A percentile compares a stretch with the other conserved stretches of the same genome.
phyloP scores from a whole-genome alignment of 2,797 vertebrate species.

The Spinibarbus caldwelli region DNA sequence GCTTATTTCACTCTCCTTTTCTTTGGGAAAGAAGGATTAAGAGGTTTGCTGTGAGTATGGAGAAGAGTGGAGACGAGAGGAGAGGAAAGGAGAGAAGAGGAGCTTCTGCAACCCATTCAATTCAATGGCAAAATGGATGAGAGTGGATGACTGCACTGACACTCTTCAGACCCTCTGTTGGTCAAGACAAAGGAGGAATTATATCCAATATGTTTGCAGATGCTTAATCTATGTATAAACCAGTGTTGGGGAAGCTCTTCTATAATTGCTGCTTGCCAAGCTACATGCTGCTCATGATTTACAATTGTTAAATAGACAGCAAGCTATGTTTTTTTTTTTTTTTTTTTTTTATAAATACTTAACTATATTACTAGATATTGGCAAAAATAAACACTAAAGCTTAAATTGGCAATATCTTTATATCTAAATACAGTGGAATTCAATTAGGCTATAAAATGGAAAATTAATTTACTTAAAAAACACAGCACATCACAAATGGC shows the following conservation, averaged over 20 bases:
- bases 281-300: background rate
- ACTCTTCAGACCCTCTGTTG: background rate
- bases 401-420: background rate
- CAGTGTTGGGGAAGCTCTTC: background rate
- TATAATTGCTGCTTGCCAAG: background rate
- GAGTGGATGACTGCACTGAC: conserved; percentile 7
- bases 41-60: conserved; percentile 4
- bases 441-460: background rate
- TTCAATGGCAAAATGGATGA: background rate
- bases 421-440: background rate
- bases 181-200: conserved; percentile 27
- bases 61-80: background rate
- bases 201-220: conserved; percentile 17
- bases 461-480: background rate
- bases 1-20: conserved; percentile 46
- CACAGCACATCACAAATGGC: background rate
- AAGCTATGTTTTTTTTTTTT: background rate
- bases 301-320: background rate
- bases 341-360: background rate
- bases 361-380: background rate
- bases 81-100: background rate
- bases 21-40: conserved; percentile 36
- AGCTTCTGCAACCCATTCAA: conserved; percentile 2
- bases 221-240: conserved; percentile 16
- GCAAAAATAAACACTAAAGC: background rate